These are phyloP conservation scores for Corvus cornix DNA, from an alignment of 2,113 vertebrate species.

Conservation along the genomic window DNA sequence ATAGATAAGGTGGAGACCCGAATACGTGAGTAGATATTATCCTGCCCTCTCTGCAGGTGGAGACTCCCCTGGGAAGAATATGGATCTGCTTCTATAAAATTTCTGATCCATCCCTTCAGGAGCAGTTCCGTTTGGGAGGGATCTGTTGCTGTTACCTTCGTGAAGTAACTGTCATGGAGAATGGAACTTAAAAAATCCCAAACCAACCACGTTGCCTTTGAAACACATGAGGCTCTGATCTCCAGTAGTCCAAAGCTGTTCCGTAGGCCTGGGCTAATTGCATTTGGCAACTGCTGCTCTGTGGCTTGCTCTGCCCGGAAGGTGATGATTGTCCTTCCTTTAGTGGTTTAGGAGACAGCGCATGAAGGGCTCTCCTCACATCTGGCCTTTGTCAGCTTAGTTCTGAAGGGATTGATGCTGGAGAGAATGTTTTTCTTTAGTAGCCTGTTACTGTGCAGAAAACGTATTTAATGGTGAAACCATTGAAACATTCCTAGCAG, in stretches of 20 bases:
- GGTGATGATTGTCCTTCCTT: background rate
- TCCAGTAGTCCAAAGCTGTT: background rate
- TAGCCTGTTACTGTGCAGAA: background rate
- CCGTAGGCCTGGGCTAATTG: background rate
- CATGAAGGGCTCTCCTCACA: background rate
- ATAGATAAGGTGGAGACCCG: no score
- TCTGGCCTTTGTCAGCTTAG: background rate
- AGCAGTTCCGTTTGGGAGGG: background rate
- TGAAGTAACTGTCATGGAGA: background rate
- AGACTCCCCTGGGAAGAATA: background rate
- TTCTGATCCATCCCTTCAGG: background rate
- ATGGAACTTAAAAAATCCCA: accelerated
- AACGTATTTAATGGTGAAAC: background rate
- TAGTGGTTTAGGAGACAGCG: background rate
- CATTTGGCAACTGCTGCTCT: background rate
- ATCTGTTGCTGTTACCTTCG: accelerated
- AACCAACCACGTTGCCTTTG: accelerated
- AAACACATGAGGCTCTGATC: background rate
- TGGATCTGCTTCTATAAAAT: background rate
- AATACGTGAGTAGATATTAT: no score
- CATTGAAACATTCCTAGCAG: accelerated
- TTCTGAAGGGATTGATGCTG: background rate
- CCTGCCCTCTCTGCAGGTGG: background rate
- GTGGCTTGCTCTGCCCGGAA: background rate
- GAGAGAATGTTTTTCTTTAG: background rate